A percentile compares a stretch with the other conserved stretches of the same genome.
Conservation (phyloP, 2,113 vertebrate genomes). For the Actenoides hombroni region DNA sequence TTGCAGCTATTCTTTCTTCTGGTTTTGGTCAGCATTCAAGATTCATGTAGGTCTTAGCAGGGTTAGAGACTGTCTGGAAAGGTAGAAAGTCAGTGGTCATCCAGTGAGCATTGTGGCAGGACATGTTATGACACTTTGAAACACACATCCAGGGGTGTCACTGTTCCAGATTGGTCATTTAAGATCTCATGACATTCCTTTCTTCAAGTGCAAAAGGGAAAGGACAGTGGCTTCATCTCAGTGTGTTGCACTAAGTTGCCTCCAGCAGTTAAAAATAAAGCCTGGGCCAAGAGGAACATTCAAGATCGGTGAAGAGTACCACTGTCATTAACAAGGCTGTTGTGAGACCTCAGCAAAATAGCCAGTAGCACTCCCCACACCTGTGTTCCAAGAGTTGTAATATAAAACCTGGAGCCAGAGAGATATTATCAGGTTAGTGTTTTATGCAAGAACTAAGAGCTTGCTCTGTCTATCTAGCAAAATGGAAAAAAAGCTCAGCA, state of each 20-base stretch:
- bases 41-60: background rate
- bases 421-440: background rate
- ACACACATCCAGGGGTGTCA: fast-evolving
- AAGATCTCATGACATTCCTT: background rate
- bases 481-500: background rate
- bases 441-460: background rate
- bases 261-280: background rate
- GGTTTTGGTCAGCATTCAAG: background rate
- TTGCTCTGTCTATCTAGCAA: background rate
- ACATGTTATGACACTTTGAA: background rate
- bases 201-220: background rate
- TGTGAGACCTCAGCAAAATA: background rate
- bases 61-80: background rate
- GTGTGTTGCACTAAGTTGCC: background rate
- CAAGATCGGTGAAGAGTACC: background rate
- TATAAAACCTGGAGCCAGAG: background rate
- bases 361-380: fast-evolving
- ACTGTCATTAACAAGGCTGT: background rate
- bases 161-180: background rate
- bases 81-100: background rate
- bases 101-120: background rate
- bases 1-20: background rate
- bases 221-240: background rate
- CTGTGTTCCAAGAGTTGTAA: background rate
- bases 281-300: background rate